Conservation (phyloP, 2,113 vertebrate genomes). For the Phyllostomus hastatus region DNA sequence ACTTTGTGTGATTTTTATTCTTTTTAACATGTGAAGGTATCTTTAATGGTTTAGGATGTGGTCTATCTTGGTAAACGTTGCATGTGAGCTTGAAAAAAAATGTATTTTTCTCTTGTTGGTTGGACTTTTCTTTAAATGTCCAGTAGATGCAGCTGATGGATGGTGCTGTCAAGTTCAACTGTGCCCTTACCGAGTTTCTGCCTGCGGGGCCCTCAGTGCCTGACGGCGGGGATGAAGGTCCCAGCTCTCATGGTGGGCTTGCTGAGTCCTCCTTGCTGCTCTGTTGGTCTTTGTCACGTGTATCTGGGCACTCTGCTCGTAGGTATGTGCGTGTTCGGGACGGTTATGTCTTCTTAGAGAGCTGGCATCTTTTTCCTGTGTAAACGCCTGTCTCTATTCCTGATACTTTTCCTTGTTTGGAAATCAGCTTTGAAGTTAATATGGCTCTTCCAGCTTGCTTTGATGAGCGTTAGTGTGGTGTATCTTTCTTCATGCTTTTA, state of each 20-base stretch:
- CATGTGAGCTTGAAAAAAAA: neutral
- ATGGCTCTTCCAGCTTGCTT: neutral
- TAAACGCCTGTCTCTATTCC: neutral
- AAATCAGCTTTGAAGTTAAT: neutral
- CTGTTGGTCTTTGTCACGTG: neutral
- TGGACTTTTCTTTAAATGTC: neutral
- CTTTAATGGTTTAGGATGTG: neutral
- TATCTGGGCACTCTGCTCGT: neutral
- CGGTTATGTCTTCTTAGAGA: neutral
- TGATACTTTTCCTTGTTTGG: neutral
- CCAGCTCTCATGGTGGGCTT: neutral
- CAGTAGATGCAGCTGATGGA: neutral
- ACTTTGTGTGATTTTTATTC: neutral
- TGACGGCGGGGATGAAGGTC: neutral
- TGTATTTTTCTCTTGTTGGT: neutral
- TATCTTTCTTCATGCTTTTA: neutral
- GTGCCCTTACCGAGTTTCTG: neutral
- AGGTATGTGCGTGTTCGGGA: neutral
- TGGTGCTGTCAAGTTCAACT: neutral
- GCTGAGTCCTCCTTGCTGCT: neutral
- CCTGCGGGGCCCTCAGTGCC: neutral
- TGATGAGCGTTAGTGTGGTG: neutral
- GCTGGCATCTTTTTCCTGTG: neutral
- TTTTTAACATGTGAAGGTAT: neutral
- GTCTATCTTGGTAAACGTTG: neutral